Base-by-base conservation (phyloP, 2,888 invertebrate species). In the Dendrolimus pini region DNA sequence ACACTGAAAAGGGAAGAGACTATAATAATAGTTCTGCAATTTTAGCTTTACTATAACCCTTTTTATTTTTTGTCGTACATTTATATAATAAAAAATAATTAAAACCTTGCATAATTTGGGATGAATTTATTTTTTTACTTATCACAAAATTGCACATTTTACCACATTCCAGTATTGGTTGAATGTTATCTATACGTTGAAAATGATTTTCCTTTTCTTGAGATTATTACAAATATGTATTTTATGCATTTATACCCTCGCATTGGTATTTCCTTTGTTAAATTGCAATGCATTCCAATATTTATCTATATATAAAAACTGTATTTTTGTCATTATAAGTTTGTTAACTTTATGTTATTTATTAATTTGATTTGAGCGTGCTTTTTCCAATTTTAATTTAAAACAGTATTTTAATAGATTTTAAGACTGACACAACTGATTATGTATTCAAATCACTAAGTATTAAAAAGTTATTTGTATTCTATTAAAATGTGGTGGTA, bases 391-490 rank as follows among this genome's bases (percentile, higher is more conserved):
- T 72, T 71, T 69, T 75, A 72, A 79, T 76, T 83, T 75, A 80
- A 80, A 80, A 77, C 86, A 88, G 86, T 89, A 88, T 88, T 86
- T 82, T 77, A 74, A 81, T 87, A 88, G 85, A 81, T 82, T 65
- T 82, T 89, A 89, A 89, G 89, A 89, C 89, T 89, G 89, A 89
- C 84, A 82, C 83, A 83, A 80, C 30, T 30, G 71, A 77, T 78
- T 77, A 81, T 85, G 80, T 85, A 85, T 83, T 82, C 72, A 79
- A 80, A 78, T 80, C 75, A 79, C 77, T 82, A 81, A 86, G 85
- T 87, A 87, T 87, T 88, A 82, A 81, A 80, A 72, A 75, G 71
- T 79, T 75, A 78, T 78, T 77, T 61, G 70, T 74, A 75, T 72
- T 75, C 77, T 74, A 70, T 67, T 70, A 66, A 71, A 72, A 75